A percentile compares a stretch with the other conserved stretches of the same genome.
Conservation (phyloP, 2,113 vertebrate genomes). For the Eubucco bourcierii region DNA sequence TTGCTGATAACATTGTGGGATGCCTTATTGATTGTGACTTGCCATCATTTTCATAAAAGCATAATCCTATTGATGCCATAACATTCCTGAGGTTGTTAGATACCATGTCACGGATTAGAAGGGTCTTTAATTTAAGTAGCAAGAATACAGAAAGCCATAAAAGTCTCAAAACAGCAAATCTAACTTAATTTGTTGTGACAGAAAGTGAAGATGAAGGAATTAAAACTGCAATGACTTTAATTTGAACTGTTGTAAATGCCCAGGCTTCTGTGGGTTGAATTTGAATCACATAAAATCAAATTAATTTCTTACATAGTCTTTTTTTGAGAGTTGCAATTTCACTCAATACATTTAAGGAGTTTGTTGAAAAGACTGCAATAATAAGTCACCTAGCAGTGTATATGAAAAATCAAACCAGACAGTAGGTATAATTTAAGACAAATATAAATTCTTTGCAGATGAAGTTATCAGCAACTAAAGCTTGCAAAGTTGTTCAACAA, state of each 20-base stretch:
- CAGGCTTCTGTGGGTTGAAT: background rate
- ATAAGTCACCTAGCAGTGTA: background rate
- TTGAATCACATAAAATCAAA: constrained; percentile 21
- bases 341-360: background rate
- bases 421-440: background rate
- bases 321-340: background rate
- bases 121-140: background rate
- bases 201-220: constrained; percentile 34
- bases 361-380: background rate
- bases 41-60: background rate
- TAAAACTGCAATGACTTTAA: constrained; percentile 14
- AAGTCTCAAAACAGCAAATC: constrained; percentile 24
- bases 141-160: constrained; percentile 22
- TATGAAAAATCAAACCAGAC: background rate
- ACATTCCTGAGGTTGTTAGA: constrained; percentile 19
- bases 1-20: background rate
- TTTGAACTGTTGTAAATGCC: constrained; percentile 10
- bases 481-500: background rate
- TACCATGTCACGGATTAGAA: background rate
- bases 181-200: constrained; percentile 54
- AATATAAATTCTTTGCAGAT: background rate
- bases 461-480: background rate
- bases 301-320: background rate
- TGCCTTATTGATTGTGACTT: constrained; percentile 23
- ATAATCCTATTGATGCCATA: constrained; percentile 37